phyloP scores from a whole-genome alignment of 2,888 invertebrate species.

The Noctua janthe region DNA sequence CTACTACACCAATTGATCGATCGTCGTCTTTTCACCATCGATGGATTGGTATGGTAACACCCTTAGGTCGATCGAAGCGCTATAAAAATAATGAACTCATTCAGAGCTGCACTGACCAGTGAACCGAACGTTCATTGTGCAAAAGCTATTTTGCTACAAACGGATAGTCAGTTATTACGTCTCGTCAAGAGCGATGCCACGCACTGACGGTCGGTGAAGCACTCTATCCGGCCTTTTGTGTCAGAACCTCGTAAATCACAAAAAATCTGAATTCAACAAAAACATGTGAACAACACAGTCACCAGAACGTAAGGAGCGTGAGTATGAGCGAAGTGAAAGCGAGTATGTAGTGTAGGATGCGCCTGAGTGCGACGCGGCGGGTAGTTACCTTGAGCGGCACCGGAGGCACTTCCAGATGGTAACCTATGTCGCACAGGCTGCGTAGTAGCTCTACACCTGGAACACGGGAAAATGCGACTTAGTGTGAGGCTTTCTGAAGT shows the following conservation, averaged over 20 bases:
- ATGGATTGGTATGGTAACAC: no score
- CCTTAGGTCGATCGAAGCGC: neutral
- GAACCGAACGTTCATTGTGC: neutral
- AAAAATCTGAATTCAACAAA: neutral
- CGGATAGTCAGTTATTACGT: neutral
- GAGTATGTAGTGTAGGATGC: constrained; percentile 70
- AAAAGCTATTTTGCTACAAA: neutral
- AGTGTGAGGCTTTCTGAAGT: neutral
- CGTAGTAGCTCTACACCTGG: constrained; percentile 91
- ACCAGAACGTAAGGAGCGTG: constrained; percentile 71
- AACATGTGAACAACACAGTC: constrained; percentile 56
- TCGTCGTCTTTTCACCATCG: no score
- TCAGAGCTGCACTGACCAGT: neutral
- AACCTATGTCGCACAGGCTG: constrained; percentile 92
- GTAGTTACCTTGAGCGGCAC: constrained; percentile 91
- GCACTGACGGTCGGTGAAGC: neutral
- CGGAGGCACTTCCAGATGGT: constrained; percentile 93
- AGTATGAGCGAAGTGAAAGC: constrained; percentile 75
- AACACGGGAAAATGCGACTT: constrained; percentile 57
- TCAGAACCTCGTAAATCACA: neutral
- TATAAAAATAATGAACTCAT: neutral
- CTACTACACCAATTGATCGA: no score
- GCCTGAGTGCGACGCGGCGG: constrained; percentile 46
- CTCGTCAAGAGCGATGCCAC: neutral
- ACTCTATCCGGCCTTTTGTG: neutral